Conservation (phyloP, 2,888 invertebrate species). For the Ormyrus pomaceus region DNA sequence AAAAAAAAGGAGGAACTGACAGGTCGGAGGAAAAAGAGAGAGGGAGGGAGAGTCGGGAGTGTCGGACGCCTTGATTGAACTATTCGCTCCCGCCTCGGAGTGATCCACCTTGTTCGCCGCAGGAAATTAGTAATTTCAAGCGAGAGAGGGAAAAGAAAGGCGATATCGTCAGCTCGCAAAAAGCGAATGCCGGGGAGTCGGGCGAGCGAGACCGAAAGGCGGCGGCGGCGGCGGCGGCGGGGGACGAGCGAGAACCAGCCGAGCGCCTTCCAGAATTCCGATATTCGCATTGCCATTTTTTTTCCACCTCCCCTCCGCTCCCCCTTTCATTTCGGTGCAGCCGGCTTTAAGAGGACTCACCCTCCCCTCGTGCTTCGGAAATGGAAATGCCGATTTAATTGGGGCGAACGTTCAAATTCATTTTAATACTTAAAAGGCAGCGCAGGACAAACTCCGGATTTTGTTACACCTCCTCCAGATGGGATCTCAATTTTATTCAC, state of each 20-base stretch:
- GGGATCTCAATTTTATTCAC: constrained; percentile 23
- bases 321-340: not conserved
- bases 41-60: constrained; percentile 28
- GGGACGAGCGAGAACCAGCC: not conserved
- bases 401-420: constrained; percentile 45
- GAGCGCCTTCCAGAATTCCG: constrained; percentile 41
- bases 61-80: constrained; percentile 63
- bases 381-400: constrained; percentile 52
- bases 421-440: constrained; percentile 47
- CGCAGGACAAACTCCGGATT: not conserved
- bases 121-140: constrained; percentile 70
- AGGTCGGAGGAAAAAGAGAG: constrained; percentile 12
- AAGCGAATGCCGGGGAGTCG: constrained; percentile 45
- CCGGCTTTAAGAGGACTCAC: not conserved
- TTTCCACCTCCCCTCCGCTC: not conserved
- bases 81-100: constrained; percentile 53
- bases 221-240: not conserved
- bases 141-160: constrained; percentile 43
- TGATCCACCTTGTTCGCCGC: constrained; percentile 64
- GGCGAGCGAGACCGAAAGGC: not conserved
- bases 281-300: constrained; percentile 42
- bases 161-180: constrained; percentile 46
- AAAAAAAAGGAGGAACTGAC: not conserved
- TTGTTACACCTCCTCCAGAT: constrained; percentile 8
- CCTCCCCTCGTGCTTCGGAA: not conserved